Conservation (phyloP, 2,888 invertebrate species). For the Ommatoiulus sabulosus region DNA sequence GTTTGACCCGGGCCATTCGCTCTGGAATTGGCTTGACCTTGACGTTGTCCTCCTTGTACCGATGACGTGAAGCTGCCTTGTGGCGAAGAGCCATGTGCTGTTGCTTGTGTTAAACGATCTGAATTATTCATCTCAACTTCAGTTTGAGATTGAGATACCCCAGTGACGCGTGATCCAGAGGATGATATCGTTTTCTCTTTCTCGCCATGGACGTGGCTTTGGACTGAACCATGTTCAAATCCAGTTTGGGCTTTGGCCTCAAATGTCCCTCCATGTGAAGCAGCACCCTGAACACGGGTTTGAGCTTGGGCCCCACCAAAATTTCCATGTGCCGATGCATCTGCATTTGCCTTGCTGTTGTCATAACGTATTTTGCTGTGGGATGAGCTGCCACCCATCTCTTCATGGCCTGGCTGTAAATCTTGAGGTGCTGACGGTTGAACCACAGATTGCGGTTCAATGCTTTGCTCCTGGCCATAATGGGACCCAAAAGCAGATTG, state of each 20-base stretch:
- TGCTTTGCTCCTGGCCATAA: background rate
- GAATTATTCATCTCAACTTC: conserved; percentile 21
- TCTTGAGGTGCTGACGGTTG: background rate
- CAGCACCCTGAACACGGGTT: conserved; percentile 7
- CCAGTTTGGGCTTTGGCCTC: conserved; percentile 24
- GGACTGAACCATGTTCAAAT: conserved; percentile 1
- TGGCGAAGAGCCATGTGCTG: background rate
- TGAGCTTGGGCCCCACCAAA: conserved; percentile 17
- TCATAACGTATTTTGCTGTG: conserved; percentile 37
- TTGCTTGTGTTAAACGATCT: background rate
- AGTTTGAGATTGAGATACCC: conserved; percentile 33
- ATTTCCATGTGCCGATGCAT: conserved; percentile 34
- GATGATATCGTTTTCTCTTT: background rate
- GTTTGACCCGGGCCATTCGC: conserved; percentile 25
- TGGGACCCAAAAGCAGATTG: background rate
- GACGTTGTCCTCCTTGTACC: conserved; percentile 35
- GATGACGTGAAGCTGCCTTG: conserved; percentile 41
- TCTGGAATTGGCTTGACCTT: conserved; percentile 4
- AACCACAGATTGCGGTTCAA: background rate
- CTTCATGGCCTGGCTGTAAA: background rate
- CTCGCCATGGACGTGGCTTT: conserved; percentile 12
- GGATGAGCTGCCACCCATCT: conserved; percentile 31
- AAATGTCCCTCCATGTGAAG: conserved; percentile 26
- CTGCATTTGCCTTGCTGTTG: conserved; percentile 39
- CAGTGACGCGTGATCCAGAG: background rate